Conservation (phyloP, 2,797 vertebrate genomes). For the Nyctalus aviator region DNA sequence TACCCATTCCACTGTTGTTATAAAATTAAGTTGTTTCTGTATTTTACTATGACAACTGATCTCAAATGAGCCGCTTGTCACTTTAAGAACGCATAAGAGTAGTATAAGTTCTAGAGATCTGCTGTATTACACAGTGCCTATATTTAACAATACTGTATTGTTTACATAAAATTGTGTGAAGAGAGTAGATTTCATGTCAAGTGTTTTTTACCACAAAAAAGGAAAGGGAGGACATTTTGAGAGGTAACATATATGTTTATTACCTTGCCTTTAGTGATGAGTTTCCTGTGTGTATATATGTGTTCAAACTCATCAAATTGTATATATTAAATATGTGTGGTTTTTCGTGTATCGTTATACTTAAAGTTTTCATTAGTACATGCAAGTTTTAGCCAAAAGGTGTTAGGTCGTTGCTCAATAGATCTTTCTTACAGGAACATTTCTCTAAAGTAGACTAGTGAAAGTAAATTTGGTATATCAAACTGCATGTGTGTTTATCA, state of each 20-base stretch:
- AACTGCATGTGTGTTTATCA: background rate
- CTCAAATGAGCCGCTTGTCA: background rate
- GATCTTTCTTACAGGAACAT: background rate
- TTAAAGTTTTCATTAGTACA: background rate
- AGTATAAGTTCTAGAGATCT: background rate
- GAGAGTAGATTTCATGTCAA: background rate
- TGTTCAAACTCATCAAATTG: background rate
- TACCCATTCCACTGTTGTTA: background rate
- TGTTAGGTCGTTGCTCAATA: rapidly evolving
- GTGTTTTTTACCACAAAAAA: background rate
- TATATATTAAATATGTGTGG: background rate
- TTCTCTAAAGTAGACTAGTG: background rate
- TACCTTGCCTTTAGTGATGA: background rate
- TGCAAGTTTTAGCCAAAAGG: background rate
- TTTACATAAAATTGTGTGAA: background rate
- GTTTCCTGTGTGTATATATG: background rate
- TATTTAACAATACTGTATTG: background rate
- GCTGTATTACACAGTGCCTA: background rate
- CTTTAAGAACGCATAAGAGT: background rate
- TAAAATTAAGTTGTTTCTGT: background rate
- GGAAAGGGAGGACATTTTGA: background rate
- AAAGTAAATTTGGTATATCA: background rate
- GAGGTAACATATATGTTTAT: background rate
- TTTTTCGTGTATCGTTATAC: background rate
- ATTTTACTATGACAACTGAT: background rate